These are phyloP conservation scores for Denticeps clupeoides DNA, from an alignment of 2,797 vertebrate genomes.

Conservation along the genomic window DNA sequence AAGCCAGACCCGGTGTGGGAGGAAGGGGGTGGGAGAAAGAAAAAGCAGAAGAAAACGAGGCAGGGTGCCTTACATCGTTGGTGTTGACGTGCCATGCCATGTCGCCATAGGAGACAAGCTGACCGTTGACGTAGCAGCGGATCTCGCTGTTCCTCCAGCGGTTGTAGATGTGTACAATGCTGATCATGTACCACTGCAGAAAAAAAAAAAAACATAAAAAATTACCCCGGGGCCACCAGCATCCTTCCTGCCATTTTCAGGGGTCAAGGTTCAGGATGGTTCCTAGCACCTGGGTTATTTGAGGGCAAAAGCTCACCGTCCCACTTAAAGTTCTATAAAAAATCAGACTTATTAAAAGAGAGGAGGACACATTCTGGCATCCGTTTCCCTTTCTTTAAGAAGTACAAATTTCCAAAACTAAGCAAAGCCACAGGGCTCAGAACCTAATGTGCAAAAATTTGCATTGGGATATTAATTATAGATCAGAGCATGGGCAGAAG, in stretches of 20 bases:
- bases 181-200: constrained; percentile 96
- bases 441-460: constrained; percentile 13
- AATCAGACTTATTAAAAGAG: not conserved
- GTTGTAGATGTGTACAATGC: constrained; percentile 95
- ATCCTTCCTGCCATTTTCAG: too few relatives aligned
- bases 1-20: not conserved
- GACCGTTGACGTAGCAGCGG: constrained; percentile 91
- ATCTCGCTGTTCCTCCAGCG: constrained; percentile 99
- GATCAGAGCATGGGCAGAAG: constrained; percentile 9
- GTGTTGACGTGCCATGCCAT: constrained; percentile 99
- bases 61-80: constrained; percentile 74
- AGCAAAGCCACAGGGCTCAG: constrained; percentile 11
- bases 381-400: constrained; percentile 2
- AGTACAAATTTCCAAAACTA: constrained; percentile 9
- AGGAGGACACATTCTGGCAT: not conserved
- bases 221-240: not conserved
- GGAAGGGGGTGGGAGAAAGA: too few relatives aligned
- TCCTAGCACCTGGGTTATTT: too few relatives aligned
- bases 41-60: not conserved
- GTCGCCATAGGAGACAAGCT: constrained; percentile 94
- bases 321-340: too few relatives aligned
- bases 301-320: too few relatives aligned
- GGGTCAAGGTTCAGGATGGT: too few relatives aligned
- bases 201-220: not conserved
- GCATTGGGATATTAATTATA: constrained; percentile 16